Conservation (phyloP, 1,140 invertebrate species). For the Drosophila varians region DNA sequence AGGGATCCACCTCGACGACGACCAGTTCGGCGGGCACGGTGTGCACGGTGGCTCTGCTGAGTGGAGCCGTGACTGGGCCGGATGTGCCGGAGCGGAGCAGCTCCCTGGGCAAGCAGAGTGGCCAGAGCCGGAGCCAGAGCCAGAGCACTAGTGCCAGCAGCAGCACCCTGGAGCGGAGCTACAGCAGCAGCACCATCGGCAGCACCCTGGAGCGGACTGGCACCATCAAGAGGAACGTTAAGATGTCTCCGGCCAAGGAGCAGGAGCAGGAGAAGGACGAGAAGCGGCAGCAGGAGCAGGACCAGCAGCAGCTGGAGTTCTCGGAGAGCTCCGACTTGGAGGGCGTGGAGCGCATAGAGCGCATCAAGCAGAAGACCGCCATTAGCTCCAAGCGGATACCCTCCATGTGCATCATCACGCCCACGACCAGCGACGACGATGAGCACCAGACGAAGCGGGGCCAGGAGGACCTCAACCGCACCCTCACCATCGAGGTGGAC, state of each 20-base stretch:
- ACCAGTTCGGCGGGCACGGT: conserved; percentile 95
- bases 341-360: conserved; percentile 92
- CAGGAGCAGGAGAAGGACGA: conserved; percentile 22
- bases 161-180: conserved; percentile 86
- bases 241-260: conserved; percentile 23
- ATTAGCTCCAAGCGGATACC: conserved; percentile 94
- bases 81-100: conserved; percentile 91
- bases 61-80: conserved; percentile 84
- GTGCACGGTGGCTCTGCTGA: conserved; percentile 89
- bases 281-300: conserved; percentile 33
- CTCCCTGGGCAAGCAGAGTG: conserved; percentile 85
- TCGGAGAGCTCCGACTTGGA: conserved; percentile 94
- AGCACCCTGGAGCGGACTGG: conserved; percentile 83
- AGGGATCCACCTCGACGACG: conserved; percentile 94
- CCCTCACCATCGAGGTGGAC: conserved; percentile 62
- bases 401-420: conserved; percentile 96
- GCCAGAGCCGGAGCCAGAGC: conserved; percentile 83
- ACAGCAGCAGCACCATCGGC: conserved; percentile 85
- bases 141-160: conserved; percentile 83
- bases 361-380: conserved; percentile 93
- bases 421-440: conserved; percentile 93
- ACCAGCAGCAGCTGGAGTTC: conserved; percentile 84
- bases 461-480: conserved; percentile 60
- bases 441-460: conserved; percentile 84
- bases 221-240: conserved; percentile 85